Conservation (phyloP, 2,113 vertebrate genomes). For the Spea bombifrons region DNA sequence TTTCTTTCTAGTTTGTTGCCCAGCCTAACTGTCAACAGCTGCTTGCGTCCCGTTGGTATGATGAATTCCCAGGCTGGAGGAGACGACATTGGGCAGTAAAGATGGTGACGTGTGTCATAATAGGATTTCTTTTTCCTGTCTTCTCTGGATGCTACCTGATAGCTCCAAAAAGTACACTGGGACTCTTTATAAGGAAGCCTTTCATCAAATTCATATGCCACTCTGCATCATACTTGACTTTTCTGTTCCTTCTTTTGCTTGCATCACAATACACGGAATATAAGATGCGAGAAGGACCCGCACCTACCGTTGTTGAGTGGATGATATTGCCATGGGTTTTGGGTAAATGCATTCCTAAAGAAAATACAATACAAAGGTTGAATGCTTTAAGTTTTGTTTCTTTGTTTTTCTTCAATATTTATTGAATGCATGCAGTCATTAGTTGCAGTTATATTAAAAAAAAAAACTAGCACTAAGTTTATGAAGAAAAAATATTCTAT, state of each 20-base stretch:
- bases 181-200: conserved; percentile 92
- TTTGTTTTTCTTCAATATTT: background rate
- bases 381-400: conserved; percentile 36
- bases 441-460: too few relatives aligned
- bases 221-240: conserved; percentile 96
- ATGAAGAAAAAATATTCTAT: too few relatives aligned
- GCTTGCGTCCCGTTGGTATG: conserved; percentile 94
- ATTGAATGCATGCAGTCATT: too few relatives aligned
- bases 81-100: conserved; percentile 93
- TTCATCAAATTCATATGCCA: conserved; percentile 99
- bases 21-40: conserved; percentile 98
- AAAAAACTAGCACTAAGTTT: too few relatives aligned
- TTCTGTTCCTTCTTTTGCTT: conserved; percentile 89
- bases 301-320: conserved; percentile 90
- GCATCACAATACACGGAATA: conserved; percentile 89
- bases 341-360: conserved; percentile 84
- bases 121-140: conserved; percentile 89
- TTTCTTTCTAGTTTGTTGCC: conserved; percentile 83
- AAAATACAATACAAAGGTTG: conserved; percentile 61
- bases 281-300: conserved; percentile 78
- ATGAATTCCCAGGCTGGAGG: conserved; percentile 94
- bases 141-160: conserved; percentile 91
- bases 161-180: conserved; percentile 85
- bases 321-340: conserved; percentile 98
- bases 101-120: conserved; percentile 86